Evolutionary conservation across 2,113 vertebrate species (phyloP), one percentile per base, ranked within the genome.

Genomic region (Morone chrysops): DNA sequence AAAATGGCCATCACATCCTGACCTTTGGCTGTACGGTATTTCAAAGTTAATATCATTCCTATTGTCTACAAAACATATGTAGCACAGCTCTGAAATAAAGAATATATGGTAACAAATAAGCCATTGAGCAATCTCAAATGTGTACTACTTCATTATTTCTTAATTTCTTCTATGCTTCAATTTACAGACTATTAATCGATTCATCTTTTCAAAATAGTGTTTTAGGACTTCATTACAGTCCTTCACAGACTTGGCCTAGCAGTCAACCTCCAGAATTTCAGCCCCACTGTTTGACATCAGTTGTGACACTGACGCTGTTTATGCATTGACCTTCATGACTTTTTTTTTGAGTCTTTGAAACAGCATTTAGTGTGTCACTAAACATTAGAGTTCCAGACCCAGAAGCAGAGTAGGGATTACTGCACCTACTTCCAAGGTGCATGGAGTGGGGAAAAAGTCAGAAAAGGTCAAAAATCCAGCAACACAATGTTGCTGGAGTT

Each of bases 11-110:
- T 77, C 59, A 71, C 43, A 59, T 41, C 51, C 62, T 82, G 76
- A 88, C 87, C 76, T 84, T 86, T 60, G 51, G 45, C 70, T 59
- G 68, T 1, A 25, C 48, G 41, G 68, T 45, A 67, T 78, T 63
- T 75, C 63, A 65, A 72, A 81, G 51, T 72, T 71, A 71, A 61
- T 67, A 51, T 62, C 40, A 16, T 43, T 70, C 17, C 45, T 63
- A 8, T 3, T 63, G 59, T 73, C 41, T 13, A 62, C 12, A 61
- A 63, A 4, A 16, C 25, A 47, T 8, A 22, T 4, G 25, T 2
- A 18, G 0, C 47, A 78, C 18, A 3, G 2, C 17, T 78, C 8
- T 67, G 18, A 56, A 25, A 59, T 10, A 47, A 54, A 43, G 36
- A 63, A 41, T 9, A 41, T 16, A 25, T 4, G 22, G 9, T n/a